A percentile compares a stretch with the other conserved stretches of the same genome.
Conservation (phyloP, 2,888 invertebrate genomes). For the Meganola albula region DNA sequence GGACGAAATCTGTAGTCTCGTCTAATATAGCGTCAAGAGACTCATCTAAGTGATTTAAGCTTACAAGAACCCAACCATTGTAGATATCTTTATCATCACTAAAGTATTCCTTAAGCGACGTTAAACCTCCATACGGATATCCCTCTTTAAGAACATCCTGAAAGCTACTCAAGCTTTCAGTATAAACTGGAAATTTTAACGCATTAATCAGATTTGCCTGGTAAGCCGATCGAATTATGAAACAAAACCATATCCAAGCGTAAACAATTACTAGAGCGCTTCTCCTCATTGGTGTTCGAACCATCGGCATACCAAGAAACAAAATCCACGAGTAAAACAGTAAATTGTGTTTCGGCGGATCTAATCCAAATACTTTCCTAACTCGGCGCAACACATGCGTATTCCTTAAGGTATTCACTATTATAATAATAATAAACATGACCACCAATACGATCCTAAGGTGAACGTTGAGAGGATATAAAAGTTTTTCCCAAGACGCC, state of each 20-base stretch:
- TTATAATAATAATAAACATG: constrained; percentile 37
- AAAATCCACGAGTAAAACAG: constrained; percentile 48
- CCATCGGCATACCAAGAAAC: constrained; percentile 45
- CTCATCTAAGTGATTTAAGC: constrained; percentile 18
- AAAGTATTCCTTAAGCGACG: constrained; percentile 41
- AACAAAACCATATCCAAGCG: constrained; percentile 49
- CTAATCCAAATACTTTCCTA: constrained; percentile 28
- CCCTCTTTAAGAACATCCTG: constrained; percentile 27
- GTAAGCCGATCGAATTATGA: constrained; percentile 46
- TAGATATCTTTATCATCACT: constrained; percentile 36
- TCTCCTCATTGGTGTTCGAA: constrained; percentile 32
- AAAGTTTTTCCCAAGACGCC: constrained; percentile 46
- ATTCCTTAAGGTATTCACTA: constrained; percentile 33
- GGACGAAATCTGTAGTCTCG: constrained; percentile 39
- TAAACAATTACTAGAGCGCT: constrained; percentile 34
- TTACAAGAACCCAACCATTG: constrained; percentile 36
- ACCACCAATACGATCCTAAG: constrained; percentile 35
- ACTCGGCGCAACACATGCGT: constrained; percentile 30
- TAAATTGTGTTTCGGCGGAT: constrained; percentile 35
- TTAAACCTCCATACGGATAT: constrained; percentile 40
- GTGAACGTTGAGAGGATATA: constrained; percentile 39
- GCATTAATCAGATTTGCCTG: constrained; percentile 45
- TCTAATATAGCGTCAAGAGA: constrained; percentile 36
- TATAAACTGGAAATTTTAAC: constrained; percentile 36
- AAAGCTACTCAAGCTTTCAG: constrained; percentile 31